These are phyloP conservation scores for Morpho achilles DNA, from an alignment of 2,888 invertebrate species.

Conservation along the genomic window DNA sequence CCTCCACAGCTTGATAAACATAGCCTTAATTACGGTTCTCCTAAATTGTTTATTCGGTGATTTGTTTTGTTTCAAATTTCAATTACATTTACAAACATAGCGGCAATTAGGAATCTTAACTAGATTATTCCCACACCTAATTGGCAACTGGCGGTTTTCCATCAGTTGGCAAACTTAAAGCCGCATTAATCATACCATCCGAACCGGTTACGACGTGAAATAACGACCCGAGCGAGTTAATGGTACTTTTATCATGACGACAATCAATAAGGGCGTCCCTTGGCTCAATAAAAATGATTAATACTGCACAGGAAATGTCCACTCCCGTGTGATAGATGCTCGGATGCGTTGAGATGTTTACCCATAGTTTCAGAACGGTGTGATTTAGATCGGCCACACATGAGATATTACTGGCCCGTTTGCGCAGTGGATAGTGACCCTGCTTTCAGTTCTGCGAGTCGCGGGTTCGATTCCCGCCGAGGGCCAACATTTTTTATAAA, in stretches of 20 bases:
- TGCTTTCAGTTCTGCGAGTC: no score
- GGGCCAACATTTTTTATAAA: no score
- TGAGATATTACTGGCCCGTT: no score
- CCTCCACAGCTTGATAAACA: no score
- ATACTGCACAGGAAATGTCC: constrained; percentile 45
- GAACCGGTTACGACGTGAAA: constrained; percentile 18
- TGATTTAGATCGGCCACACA: background rate
- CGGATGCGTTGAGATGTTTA: constrained; percentile 29
- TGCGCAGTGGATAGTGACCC: no score
- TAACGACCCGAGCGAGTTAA: constrained; percentile 41
- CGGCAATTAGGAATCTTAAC: constrained; percentile 4
- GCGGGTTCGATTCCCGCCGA: no score
- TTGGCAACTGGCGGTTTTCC: background rate
- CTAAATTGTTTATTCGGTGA: background rate
- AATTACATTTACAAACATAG: background rate
- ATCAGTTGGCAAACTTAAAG: constrained; percentile 9
- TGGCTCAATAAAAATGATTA: constrained; percentile 68
- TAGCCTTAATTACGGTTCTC: no score
- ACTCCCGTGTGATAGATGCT: constrained; percentile 51
- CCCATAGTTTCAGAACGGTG: constrained; percentile 2
- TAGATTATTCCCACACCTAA: constrained; percentile 1
- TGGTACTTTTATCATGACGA: constrained; percentile 56
- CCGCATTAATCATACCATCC: constrained; percentile 20
- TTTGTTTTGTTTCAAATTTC: background rate
- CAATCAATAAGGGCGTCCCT: constrained; percentile 56